Percentiles rank a stretch among this genome's conserved stretches.
Conservation (phyloP, 92 coral and sea anemone species). For the Phymanthus crucifer region DNA sequence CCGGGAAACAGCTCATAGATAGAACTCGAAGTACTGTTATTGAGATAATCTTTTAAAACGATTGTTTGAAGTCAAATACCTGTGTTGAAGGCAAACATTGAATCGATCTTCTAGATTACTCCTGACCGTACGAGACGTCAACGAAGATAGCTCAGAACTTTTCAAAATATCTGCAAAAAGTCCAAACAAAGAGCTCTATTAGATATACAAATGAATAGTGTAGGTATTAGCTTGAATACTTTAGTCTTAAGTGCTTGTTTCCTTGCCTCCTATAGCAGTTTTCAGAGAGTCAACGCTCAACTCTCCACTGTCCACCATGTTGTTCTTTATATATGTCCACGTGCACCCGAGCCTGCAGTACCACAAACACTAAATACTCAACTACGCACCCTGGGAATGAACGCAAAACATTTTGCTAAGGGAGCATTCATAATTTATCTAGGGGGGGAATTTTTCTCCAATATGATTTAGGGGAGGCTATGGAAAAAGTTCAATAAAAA, state of each 20-base stretch:
- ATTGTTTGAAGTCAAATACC: slow-evolving; percentile 39
- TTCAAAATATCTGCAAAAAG: slow-evolving; percentile 67
- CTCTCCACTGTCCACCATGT: slow-evolving; percentile 50
- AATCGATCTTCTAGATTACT: slow-evolving; percentile 68
- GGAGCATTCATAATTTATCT: too few species aligned
- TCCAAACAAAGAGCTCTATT: neutral
- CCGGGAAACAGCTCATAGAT: neutral
- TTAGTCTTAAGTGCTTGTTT: neutral
- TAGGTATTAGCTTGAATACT: neutral
- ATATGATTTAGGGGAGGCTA: too few species aligned
- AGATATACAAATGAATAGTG: neutral
- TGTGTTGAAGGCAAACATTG: slow-evolving; percentile 55
- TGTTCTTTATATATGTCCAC: slow-evolving; percentile 58
- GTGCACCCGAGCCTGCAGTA: slow-evolving; percentile 60
- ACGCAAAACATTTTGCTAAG: too few species aligned
- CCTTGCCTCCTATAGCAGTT: slow-evolving; percentile 50
- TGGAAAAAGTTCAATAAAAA: too few species aligned
- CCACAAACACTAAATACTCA: neutral
- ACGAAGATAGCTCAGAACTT: slow-evolving; percentile 68
- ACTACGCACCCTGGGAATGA: too few species aligned
- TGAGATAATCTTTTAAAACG: neutral
- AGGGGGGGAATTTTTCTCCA: too few species aligned
- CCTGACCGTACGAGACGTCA: slow-evolving; percentile 90
- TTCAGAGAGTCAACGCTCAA: slow-evolving; percentile 38
- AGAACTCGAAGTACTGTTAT: neutral